phyloP scores from a whole-genome alignment of 2,113 vertebrate species.

The Argyrosomus japonicus region DNA sequence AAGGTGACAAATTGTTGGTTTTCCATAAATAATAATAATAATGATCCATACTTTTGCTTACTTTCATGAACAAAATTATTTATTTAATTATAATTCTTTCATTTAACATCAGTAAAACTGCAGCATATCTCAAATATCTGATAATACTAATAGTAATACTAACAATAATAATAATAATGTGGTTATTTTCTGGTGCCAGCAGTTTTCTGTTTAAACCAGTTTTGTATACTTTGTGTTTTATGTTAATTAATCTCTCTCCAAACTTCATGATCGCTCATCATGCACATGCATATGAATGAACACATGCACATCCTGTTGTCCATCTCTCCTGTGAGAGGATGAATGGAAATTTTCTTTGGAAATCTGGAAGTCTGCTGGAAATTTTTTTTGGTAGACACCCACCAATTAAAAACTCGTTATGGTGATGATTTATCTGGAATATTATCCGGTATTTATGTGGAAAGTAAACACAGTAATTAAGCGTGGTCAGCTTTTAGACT shows the following conservation, averaged over 20 bases:
- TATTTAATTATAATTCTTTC: no score
- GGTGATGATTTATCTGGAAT: neutral
- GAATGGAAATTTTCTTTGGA: neutral
- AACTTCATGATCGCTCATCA: neutral
- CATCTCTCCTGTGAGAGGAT: neutral
- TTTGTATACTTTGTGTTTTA: neutral
- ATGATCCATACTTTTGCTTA: no score
- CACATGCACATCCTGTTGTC: neutral
- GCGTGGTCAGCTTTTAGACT: neutral
- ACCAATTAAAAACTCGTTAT: neutral
- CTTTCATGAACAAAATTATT: no score
- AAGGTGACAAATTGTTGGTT: no score
- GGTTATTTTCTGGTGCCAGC: neutral
- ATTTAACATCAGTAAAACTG: no score
- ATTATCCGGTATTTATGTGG: neutral
- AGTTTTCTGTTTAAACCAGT: neutral
- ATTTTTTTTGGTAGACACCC: neutral
- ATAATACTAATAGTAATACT: neutral
- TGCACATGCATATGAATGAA: neutral
- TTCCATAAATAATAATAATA: no score
- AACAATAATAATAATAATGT: neutral
- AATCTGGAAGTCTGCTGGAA: neutral
- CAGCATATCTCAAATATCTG: neutral
- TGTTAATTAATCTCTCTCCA: neutral
- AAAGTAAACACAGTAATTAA: slow-evolving; percentile 5